These are phyloP conservation scores for Ephialtes manifestator DNA, from an alignment of 2,888 invertebrate genomes.

Conservation along the genomic window DNA sequence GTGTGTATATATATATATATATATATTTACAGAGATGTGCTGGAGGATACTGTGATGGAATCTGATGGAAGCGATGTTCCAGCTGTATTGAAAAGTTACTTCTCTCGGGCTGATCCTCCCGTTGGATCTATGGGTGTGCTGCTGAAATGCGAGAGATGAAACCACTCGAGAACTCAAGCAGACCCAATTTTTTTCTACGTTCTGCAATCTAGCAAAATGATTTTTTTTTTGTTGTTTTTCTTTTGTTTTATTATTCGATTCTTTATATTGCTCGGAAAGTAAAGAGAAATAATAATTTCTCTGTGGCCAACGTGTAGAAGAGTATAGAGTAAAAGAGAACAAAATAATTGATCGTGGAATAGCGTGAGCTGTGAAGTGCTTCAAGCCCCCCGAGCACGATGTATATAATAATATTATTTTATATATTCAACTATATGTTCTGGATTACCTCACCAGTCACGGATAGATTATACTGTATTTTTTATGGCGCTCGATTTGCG, in stretches of 20 bases:
- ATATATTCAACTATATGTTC: constrained; percentile 7
- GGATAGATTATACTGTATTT: constrained; percentile 41
- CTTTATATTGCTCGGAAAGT: neutral
- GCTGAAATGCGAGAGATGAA: constrained; percentile 2
- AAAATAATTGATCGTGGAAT: constrained; percentile 60
- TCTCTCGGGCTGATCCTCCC: neutral
- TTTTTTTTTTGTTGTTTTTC: constrained; percentile 9
- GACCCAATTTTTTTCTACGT: neutral
- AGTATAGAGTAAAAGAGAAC: constrained; percentile 14
- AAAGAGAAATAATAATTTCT: neutral
- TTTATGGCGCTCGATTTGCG: neutral
- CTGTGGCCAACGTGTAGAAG: neutral
- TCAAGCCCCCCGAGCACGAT: neutral
- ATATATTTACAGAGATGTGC: neutral
- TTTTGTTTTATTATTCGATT: neutral
- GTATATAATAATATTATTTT: constrained; percentile 21
- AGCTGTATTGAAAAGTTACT: constrained; percentile 42
- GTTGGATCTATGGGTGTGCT: neutral
- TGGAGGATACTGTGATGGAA: constrained; percentile 12
- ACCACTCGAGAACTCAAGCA: neutral
- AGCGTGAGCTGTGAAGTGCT: constrained; percentile 42
- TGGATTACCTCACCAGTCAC: neutral
- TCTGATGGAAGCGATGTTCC: neutral
- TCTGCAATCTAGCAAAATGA: neutral
- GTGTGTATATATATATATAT: too few relatives aligned